Percentiles rank a stretch among this genome's conserved stretches.
Conservation (phyloP, 2,113 vertebrate genomes). For the Stegostoma tigrinum region DNA sequence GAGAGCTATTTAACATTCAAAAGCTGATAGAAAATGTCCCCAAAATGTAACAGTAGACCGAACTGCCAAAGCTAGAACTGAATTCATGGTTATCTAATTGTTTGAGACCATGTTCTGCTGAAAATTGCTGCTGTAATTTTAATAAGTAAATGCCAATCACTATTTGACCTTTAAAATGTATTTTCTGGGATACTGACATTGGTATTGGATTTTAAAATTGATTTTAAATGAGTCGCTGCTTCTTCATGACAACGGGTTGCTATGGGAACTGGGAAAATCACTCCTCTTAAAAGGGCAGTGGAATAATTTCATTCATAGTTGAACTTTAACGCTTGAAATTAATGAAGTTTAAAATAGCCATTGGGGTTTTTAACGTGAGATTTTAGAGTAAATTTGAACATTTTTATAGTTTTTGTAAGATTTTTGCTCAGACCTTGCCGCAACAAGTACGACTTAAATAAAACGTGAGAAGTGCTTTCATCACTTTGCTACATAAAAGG, state of each 20-base stretch:
- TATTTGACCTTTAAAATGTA: background rate
- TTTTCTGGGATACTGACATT: background rate
- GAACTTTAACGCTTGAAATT: background rate
- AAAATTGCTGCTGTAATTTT: background rate
- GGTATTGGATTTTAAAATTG: background rate
- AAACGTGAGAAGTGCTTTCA: background rate
- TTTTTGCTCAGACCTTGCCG: background rate
- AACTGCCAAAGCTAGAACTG: background rate
- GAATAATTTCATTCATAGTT: background rate
- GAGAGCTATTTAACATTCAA: background rate
- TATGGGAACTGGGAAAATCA: background rate
- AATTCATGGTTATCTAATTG: background rate
- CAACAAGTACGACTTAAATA: background rate
- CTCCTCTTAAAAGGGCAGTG: background rate
- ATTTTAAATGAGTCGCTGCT: background rate
- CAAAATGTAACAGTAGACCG: background rate
- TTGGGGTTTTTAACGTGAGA: background rate
- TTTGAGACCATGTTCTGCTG: background rate
- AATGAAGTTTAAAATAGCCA: background rate
- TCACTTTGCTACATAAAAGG: background rate
- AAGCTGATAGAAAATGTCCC: background rate
- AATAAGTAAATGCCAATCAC: background rate
- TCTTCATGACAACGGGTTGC: background rate
- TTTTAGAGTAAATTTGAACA: background rate
- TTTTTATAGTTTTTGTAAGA: background rate